Conservation (phyloP, 35 echinoderm and acorn worm species). For the Nesometra sesokonis region DNA sequence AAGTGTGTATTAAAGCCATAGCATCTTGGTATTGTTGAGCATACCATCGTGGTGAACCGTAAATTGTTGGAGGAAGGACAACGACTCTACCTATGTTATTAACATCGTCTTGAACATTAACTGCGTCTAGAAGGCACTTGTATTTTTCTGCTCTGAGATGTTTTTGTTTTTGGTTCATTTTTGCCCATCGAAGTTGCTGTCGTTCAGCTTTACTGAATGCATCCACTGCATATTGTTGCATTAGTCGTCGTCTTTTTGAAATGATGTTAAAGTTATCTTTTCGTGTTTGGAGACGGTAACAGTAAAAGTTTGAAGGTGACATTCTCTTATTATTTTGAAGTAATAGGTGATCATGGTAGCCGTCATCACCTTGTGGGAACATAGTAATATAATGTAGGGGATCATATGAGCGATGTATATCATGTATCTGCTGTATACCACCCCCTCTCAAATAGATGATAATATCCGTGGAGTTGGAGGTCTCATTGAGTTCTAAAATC, state of each 20-base stretch:
- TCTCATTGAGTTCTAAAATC: conserved; percentile 8
- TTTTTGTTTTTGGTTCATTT: conserved; percentile 10
- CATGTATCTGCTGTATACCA: conserved; percentile 9
- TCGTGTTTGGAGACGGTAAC: background rate
- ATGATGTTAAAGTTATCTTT: too few relatives aligned
- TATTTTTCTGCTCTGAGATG: conserved; percentile 16
- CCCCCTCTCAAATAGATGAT: conserved; percentile 8
- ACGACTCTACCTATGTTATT: background rate
- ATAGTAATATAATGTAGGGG: conserved; percentile 36
- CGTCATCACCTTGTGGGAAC: conserved; percentile 32
- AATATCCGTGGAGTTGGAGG: conserved; percentile 15
- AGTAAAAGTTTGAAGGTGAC: background rate
- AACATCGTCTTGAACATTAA: conserved; percentile 8
- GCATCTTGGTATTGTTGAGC: conserved; percentile 15
- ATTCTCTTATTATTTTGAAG: background rate
- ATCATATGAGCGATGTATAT: conserved; percentile 31
- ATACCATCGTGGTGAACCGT: conserved; percentile 2
- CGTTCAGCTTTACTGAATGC: too few relatives aligned
- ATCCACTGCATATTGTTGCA: too few relatives aligned
- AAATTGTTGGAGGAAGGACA: conserved; percentile 12
- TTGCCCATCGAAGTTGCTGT: background rate
- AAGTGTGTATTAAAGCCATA: conserved; percentile 22
- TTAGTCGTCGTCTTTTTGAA: too few relatives aligned
- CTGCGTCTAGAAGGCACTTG: conserved; percentile 3
- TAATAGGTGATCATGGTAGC: conserved; percentile 2